Evolutionary conservation across 2,113 vertebrate species (phyloP).

Genomic region (Sorex fumeus): DNA sequence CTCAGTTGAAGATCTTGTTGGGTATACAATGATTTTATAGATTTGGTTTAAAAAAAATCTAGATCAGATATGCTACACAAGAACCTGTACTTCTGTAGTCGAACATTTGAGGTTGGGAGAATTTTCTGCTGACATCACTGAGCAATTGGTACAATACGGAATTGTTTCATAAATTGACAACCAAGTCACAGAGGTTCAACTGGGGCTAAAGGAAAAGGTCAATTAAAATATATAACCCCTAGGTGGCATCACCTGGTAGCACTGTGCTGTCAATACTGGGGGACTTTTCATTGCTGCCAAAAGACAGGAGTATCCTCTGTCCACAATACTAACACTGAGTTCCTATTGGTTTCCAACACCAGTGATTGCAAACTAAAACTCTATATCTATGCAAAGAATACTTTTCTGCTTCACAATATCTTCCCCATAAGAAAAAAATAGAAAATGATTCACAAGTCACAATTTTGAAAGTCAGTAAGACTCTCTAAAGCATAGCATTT

Average conservation of each 20-base stretch:
- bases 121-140: not conserved
- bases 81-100: not conserved
- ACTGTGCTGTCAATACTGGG: not conserved
- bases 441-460: not conserved
- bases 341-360: not conserved
- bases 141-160: not conserved
- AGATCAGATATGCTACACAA: not conserved
- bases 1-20: not conserved
- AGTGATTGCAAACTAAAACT: not conserved
- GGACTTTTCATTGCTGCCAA: not conserved
- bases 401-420: slow-evolving; percentile 15
- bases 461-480: not conserved
- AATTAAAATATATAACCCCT: not conserved
- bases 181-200: not conserved
- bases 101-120: not conserved
- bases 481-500: not conserved
- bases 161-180: not conserved
- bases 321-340: not conserved
- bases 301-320: not conserved
- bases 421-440: slow-evolving; percentile 6
- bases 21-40: not conserved
- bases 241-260: not conserved
- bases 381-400: not conserved
- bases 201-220: not conserved
- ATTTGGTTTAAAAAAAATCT: not conserved